A percentile compares a stretch with the other conserved stretches of the same genome.
These are phyloP conservation scores for Podarcis cretensis DNA, from an alignment of 2,113 vertebrate genomes.

Conservation along the genomic window DNA sequence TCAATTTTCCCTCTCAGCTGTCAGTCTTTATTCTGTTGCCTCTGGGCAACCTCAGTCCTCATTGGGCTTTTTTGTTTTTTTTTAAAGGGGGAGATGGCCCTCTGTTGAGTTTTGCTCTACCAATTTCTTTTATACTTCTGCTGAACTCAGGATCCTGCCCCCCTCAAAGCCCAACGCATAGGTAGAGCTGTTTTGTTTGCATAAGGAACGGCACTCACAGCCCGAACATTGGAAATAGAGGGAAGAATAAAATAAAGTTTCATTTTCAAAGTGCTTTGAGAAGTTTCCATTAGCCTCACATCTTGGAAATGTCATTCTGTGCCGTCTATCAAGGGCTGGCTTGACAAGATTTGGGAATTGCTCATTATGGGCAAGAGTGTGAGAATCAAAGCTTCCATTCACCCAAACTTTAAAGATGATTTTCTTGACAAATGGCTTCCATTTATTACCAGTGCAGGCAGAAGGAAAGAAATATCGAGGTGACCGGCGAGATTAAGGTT, in stretches of 20 bases:
- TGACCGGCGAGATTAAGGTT: not conserved
- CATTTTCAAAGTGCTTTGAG: not conserved
- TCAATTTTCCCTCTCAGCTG: no score
- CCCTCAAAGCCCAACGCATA: no score
- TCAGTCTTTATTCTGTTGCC: no score
- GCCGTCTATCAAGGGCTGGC: not conserved
- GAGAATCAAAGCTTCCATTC: not conserved
- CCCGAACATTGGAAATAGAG: no score
- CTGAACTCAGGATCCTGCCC: no score
- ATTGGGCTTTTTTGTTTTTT: no score
- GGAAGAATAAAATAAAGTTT: not conserved
- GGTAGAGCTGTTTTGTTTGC: no score
- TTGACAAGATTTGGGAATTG: constrained; percentile 2
- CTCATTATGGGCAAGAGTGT: not conserved
- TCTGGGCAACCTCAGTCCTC: no score
- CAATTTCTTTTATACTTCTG: no score
- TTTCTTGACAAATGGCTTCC: not conserved
- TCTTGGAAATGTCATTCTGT: not conserved
- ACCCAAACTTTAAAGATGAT: not conserved
- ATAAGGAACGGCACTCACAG: no score
- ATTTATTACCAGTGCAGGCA: not conserved
- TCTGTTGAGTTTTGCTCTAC: no score
- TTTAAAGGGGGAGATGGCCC: no score
- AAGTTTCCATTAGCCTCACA: not conserved
- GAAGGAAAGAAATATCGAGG: not conserved